A percentile compares a stretch with the other conserved stretches of the same genome.
phyloP scores from a whole-genome alignment of 2,888 invertebrate genomes.

The Drosophila birchii region DNA sequence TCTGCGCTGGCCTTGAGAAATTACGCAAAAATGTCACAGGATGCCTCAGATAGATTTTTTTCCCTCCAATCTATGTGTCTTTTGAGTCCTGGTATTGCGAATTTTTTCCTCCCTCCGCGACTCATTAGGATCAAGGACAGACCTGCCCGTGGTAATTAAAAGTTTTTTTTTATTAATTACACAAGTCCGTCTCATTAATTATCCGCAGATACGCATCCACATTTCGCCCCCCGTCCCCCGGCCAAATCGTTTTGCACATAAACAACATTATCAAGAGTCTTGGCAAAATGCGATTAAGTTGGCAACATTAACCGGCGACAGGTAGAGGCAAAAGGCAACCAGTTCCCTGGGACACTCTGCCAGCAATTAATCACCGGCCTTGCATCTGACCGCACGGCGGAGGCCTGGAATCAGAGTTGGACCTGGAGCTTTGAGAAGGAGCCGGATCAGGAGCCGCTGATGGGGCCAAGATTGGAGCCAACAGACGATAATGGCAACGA shows the following conservation, averaged over 20 bases:
- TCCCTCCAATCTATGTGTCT: slow-evolving; percentile 49
- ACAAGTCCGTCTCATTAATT: slow-evolving; percentile 66
- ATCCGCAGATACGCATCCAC: slow-evolving; percentile 35
- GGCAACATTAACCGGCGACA: slow-evolving; percentile 77
- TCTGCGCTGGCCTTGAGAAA: slow-evolving; percentile 60
- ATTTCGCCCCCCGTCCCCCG: slow-evolving; percentile 7
- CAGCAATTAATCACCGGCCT: slow-evolving; percentile 70
- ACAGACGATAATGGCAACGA: slow-evolving; percentile 37
- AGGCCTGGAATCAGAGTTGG: slow-evolving; percentile 18
- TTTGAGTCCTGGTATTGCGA: slow-evolving; percentile 57
- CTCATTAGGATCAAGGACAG: slow-evolving; percentile 60
- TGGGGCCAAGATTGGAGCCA: slow-evolving; percentile 24
- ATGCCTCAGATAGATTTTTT: slow-evolving; percentile 48
- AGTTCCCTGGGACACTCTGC: slow-evolving; percentile 42
- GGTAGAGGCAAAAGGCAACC: slow-evolving; percentile 39
- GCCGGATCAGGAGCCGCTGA: slow-evolving; percentile 40
- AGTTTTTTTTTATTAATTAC: slow-evolving; percentile 71
- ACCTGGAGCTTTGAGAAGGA: slow-evolving; percentile 16
- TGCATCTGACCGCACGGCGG: slow-evolving; percentile 41
- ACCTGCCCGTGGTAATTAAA: slow-evolving; percentile 62
- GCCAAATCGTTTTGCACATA: slow-evolving; percentile 73
- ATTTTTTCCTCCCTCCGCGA: slow-evolving; percentile 35
- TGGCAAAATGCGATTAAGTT: slow-evolving; percentile 75
- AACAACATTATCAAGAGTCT: slow-evolving; percentile 75
- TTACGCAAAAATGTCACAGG: slow-evolving; percentile 71